phyloP scores from a whole-genome alignment of 2,113 vertebrate genomes.

The Pipra filicauda region DNA sequence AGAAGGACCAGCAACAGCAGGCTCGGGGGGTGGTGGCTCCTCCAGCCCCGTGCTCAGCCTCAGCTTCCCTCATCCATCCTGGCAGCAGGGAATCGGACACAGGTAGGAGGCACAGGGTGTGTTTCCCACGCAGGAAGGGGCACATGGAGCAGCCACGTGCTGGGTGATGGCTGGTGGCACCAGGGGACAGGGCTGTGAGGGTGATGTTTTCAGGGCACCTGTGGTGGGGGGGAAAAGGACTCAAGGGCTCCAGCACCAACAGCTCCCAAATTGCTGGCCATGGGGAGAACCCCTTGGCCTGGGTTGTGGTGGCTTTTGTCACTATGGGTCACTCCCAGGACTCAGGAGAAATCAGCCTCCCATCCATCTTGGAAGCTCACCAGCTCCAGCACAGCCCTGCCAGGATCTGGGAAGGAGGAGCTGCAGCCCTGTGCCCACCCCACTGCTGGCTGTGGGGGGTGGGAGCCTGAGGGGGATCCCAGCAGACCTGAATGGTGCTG shows the following conservation, averaged over 20 bases:
- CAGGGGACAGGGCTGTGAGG: neutral
- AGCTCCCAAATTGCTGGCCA: accelerated
- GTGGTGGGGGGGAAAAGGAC: neutral
- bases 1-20: neutral
- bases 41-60: neutral
- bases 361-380: neutral
- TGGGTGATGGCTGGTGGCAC: neutral
- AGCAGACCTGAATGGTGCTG: neutral
- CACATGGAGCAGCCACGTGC: accelerated
- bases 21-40: neutral
- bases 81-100: neutral
- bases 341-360: too few relatives aligned
- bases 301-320: neutral
- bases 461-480: neutral
- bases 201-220: accelerated
- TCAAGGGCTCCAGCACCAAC: neutral
- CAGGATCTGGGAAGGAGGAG: neutral
- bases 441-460: accelerated
- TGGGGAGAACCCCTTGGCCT: neutral
- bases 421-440: neutral
- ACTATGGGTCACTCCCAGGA: accelerated
- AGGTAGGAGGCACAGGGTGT: neutral
- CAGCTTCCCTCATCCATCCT: neutral
- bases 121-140: neutral
- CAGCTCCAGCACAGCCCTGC: neutral